Evolutionary conservation across 2,797 vertebrate genomes (phyloP).

Genomic region (Esox masquinongy): DNA sequence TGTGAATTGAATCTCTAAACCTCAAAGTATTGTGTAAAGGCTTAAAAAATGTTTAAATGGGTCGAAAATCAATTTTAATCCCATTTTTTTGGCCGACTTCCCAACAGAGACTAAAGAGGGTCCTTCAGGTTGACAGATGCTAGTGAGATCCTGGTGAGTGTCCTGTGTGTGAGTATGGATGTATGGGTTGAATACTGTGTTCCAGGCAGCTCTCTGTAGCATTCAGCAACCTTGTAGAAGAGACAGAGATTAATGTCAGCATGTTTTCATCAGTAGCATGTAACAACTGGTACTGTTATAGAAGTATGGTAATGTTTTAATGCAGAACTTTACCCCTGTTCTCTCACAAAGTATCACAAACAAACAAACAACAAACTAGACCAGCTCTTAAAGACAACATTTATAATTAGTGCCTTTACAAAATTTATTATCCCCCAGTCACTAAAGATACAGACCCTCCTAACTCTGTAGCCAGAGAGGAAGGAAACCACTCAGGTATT

Average conservation of each 20-base stretch:
- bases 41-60: conserved; percentile 32
- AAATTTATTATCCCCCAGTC: too few species aligned
- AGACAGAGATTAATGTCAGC: conserved; percentile 18
- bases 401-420: too few species aligned
- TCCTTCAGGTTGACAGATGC: conserved; percentile 36
- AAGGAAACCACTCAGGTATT: too few species aligned
- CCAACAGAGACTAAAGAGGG: conserved; percentile 38
- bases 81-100: conserved; percentile 31
- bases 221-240: conserved; percentile 44
- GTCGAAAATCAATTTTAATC: conserved; percentile 43
- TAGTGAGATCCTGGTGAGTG: conserved; percentile 29
- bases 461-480: too few species aligned
- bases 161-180: conserved; percentile 26
- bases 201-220: conserved; percentile 40
- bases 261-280: not conserved
- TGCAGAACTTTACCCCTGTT: not conserved
- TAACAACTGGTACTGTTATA: not conserved
- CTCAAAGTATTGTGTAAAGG: conserved; percentile 51
- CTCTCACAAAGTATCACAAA: not conserved
- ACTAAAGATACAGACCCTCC: too few species aligned
- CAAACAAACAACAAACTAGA: not conserved
- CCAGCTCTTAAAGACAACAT: not conserved
- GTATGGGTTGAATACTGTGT: conserved; percentile 31
- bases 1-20: conserved; percentile 32
- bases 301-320: not conserved